Percentiles rank a stretch among this genome's conserved stretches.
phyloP scores from a whole-genome alignment of 2,888 invertebrate genomes.

The Lithophane semibrunnea region DNA sequence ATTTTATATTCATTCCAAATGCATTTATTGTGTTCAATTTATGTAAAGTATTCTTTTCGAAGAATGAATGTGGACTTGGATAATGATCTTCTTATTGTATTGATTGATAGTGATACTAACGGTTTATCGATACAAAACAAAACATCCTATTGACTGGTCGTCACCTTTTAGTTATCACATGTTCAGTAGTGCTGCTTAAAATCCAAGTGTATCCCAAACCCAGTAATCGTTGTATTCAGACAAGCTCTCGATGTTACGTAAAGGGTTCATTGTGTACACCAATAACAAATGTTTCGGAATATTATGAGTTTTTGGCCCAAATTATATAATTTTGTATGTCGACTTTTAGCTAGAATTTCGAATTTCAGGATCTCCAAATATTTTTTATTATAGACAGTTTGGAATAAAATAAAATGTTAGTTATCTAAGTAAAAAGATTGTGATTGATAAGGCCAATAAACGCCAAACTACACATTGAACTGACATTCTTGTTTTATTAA shows the following conservation, averaged over 20 bases:
- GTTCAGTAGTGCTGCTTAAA: neutral
- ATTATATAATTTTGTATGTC: neutral
- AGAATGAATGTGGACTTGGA: neutral
- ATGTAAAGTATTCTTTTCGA: conserved; percentile 7
- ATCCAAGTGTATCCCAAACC: neutral
- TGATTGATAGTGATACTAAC: neutral
- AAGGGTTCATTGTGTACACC: conserved; percentile 11
- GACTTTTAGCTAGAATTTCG: conserved; percentile 22
- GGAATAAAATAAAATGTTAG: conserved; percentile 3
- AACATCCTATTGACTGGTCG: neutral
- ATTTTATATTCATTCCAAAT: conserved; percentile 59
- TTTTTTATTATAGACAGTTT: conserved; percentile 2
- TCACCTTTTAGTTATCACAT: neutral
- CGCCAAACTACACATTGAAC: conserved; percentile 74
- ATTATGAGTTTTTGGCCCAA: neutral
- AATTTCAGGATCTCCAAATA: conserved; percentile 20
- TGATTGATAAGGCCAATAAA: conserved; percentile 71
- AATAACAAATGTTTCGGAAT: neutral
- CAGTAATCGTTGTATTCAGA: neutral
- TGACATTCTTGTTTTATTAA: conserved; percentile 62
- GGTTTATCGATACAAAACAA: neutral
- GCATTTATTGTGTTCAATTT: conserved; percentile 57
- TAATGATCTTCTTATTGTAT: neutral
- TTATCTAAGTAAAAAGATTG: conserved; percentile 17
- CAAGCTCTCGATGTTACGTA: conserved; percentile 3